Evolutionary conservation across 2,113 vertebrate species (phyloP).

Genomic region (Cochlearius cochlearius): DNA sequence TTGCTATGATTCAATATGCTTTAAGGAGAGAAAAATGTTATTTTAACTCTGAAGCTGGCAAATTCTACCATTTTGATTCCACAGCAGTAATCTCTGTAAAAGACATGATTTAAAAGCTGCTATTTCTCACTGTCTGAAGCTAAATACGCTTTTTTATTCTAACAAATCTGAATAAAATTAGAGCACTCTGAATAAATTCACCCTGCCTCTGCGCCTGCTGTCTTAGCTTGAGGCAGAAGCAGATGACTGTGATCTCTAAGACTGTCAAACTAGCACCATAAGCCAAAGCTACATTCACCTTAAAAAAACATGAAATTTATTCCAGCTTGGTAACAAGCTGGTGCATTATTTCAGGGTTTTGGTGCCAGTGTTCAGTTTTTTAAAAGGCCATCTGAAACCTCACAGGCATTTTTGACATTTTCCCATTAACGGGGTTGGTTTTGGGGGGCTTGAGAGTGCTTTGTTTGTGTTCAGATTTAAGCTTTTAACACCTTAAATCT

Average conservation of each 20-base stretch:
- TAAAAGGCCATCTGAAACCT: conserved; percentile 42
- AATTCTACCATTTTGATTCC: background rate
- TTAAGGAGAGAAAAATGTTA: conserved; percentile 14
- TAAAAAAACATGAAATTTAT: background rate
- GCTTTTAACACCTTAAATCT: background rate
- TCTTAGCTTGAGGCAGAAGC: conserved; percentile 27
- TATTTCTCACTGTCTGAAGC: conserved; percentile 12
- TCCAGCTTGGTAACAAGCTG: background rate
- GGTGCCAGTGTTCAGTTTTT: background rate
- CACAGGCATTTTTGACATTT: conserved; percentile 47
- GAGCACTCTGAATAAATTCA: conserved; percentile 21
- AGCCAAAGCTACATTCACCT: conserved; percentile 34
- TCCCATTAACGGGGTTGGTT: background rate
- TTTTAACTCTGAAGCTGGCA: background rate
- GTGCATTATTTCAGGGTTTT: background rate
- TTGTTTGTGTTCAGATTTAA: background rate
- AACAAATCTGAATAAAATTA: conserved; percentile 33
- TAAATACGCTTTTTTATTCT: background rate
- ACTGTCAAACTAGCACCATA: background rate
- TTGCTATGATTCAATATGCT: background rate
- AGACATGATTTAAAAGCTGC: conserved; percentile 12
- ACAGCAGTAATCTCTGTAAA: background rate
- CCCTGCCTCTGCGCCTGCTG: conserved; percentile 36
- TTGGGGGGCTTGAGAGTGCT: background rate
- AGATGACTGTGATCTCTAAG: conserved; percentile 5